phyloP scores from a whole-genome alignment of 2,888 invertebrate species.

The Penaeus monodon region DNA sequence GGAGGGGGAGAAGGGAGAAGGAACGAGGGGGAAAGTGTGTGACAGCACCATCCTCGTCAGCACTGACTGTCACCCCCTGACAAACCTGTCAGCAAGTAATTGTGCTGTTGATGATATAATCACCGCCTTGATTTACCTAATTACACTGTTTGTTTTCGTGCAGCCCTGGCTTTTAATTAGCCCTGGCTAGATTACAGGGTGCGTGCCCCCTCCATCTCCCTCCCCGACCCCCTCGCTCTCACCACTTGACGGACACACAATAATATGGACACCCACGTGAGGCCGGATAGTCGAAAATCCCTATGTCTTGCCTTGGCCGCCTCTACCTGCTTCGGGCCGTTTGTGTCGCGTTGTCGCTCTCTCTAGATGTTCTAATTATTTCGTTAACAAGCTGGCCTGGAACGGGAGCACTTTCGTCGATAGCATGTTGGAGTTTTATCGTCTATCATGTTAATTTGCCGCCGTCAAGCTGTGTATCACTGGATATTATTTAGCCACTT shows the following conservation, averaged over 20 bases:
- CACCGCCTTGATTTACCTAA: constrained; percentile 57
- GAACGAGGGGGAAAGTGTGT: not conserved
- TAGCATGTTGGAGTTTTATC: constrained; percentile 46
- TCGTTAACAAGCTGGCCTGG: constrained; percentile 50
- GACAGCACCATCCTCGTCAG: constrained; percentile 32
- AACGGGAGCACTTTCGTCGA: constrained; percentile 45
- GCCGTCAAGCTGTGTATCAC: constrained; percentile 30
- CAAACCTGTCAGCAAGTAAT: constrained; percentile 37
- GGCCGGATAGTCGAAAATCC: constrained; percentile 4
- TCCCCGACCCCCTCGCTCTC: constrained; percentile 15
- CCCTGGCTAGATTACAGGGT: constrained; percentile 49
- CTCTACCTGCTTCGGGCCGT: no score
- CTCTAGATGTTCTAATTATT: constrained; percentile 38
- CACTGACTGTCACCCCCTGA: constrained; percentile 37
- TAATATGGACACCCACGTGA: constrained; percentile 16
- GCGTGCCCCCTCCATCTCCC: constrained; percentile 40
- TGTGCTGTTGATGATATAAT: constrained; percentile 57
- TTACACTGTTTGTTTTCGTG: constrained; percentile 61
- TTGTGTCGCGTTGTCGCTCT: no score
- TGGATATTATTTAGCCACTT: not conserved
- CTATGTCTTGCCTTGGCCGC: not conserved
- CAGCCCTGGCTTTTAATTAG: constrained; percentile 58
- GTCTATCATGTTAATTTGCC: constrained; percentile 43
- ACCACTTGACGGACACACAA: constrained; percentile 27
- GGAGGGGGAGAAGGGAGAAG: not conserved